Conservation (phyloP, 2,888 invertebrate species). For the Agrochola lychnidis region DNA sequence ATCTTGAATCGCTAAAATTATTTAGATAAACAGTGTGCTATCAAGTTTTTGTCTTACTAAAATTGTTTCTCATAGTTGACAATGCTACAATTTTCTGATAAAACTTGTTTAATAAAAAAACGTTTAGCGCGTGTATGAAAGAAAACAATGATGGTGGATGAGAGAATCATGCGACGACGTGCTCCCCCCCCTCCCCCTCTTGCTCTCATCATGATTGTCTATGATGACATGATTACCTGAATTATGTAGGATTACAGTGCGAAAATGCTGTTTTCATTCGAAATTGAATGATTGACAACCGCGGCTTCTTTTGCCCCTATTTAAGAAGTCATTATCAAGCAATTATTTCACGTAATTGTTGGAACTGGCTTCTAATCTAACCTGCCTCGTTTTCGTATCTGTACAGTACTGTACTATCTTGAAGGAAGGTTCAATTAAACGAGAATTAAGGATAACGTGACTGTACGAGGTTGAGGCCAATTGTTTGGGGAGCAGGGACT, state of each 20-base stretch:
- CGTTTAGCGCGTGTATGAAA: slow-evolving; percentile 29
- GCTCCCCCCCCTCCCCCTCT: background rate
- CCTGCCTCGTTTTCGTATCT: background rate
- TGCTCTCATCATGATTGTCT: slow-evolving; percentile 16
- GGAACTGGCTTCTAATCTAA: slow-evolving; percentile 1
- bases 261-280: slow-evolving; percentile 10
- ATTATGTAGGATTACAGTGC: slow-evolving; percentile 47
- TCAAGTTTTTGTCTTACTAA: background rate
- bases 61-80: slow-evolving; percentile 23
- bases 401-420: background rate
- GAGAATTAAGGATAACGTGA: background rate
- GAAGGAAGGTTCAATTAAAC: background rate
- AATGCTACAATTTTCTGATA: slow-evolving; percentile 36
- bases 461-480: background rate
- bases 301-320: slow-evolving; percentile 20
- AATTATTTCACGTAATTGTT: slow-evolving; percentile 28
- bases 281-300: slow-evolving; percentile 41
- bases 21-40: slow-evolving; percentile 4
- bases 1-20: background rate
- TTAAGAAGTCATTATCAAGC: background rate
- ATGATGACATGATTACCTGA: slow-evolving; percentile 51
- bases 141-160: slow-evolving; percentile 28
- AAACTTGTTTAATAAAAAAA: slow-evolving; percentile 21
- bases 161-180: slow-evolving; percentile 25
- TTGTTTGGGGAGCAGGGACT: background rate